phyloP scores from a whole-genome alignment of 2,797 vertebrate species.

The Sebastes diploproa region DNA sequence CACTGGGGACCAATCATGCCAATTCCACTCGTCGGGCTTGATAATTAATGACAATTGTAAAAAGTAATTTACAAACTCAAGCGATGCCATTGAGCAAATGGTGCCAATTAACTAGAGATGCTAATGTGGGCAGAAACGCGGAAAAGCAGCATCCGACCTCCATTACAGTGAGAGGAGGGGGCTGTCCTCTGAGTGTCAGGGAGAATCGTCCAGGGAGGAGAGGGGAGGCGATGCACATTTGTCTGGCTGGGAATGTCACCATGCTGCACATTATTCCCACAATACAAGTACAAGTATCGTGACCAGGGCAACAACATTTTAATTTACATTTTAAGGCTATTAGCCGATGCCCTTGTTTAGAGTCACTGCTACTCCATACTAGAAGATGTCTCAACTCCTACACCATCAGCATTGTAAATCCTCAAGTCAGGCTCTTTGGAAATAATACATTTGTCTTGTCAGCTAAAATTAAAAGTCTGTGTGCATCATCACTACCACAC shows the following conservation, averaged over 20 bases:
- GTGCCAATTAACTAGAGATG: slow-evolving; percentile 77
- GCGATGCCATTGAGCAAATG: slow-evolving; percentile 79
- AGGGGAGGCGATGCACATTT: slow-evolving; percentile 14
- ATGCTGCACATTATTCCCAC: slow-evolving; percentile 47
- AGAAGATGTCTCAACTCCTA: background rate
- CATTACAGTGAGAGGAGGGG: slow-evolving; percentile 57
- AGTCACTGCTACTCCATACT: background rate
- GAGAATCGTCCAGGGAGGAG: slow-evolving; percentile 41
- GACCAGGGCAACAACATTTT: slow-evolving; percentile 38
- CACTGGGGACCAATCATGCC: slow-evolving; percentile 73
- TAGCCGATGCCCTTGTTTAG: slow-evolving; percentile 26
- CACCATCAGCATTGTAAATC: background rate
- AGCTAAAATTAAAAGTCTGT: slow-evolving; percentile 17
- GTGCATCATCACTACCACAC: background rate
- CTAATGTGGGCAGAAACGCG: slow-evolving; percentile 75
- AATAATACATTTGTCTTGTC: background rate
- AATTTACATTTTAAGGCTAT: slow-evolving; percentile 46
- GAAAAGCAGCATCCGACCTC: slow-evolving; percentile 66
- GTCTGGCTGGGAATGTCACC: slow-evolving; percentile 31
- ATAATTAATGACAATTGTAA: slow-evolving; percentile 86
- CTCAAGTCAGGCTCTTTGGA: background rate
- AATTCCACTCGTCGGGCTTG: slow-evolving; percentile 81
- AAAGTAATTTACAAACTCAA: slow-evolving; percentile 79
- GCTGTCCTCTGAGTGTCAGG: slow-evolving; percentile 45
- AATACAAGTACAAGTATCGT: slow-evolving; percentile 23